These are phyloP conservation scores for Macrochelys suwanniensis DNA, from an alignment of 2,797 vertebrate genomes.

Conservation along the genomic window DNA sequence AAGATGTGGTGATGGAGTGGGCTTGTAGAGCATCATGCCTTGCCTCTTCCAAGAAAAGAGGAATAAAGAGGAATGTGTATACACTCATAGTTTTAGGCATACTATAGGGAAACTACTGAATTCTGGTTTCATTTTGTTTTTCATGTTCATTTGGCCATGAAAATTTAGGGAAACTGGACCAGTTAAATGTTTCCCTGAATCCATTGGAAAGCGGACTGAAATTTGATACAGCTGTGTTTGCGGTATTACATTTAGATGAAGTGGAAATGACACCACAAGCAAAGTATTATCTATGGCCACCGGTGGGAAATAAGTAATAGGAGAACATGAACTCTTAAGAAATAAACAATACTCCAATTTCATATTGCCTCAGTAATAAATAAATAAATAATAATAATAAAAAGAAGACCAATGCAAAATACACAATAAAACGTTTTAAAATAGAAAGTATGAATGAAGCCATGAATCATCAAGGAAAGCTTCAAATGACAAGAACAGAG, in stretches of 20 bases:
- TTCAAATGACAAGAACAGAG: background rate
- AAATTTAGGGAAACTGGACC: background rate
- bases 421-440: background rate
- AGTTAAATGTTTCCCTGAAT: background rate
- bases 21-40: background rate
- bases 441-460: accelerated
- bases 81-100: background rate
- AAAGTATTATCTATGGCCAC: background rate
- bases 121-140: background rate
- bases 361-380: background rate
- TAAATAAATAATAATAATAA: background rate
- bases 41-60: background rate
- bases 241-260: background rate
- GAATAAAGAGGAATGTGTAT: background rate
- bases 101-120: background rate
- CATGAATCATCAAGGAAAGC: background rate
- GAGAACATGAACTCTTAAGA: background rate
- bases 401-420: background rate
- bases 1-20: background rate
- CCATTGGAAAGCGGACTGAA: background rate
- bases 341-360: background rate
- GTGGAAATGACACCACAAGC: background rate
- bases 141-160: background rate
- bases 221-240: background rate
- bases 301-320: background rate